Percentiles rank a stretch among this genome's conserved stretches.
Evolutionary conservation across 1,140 invertebrate species (phyloP).

Genomic region (Saccostrea glomerata): DNA sequence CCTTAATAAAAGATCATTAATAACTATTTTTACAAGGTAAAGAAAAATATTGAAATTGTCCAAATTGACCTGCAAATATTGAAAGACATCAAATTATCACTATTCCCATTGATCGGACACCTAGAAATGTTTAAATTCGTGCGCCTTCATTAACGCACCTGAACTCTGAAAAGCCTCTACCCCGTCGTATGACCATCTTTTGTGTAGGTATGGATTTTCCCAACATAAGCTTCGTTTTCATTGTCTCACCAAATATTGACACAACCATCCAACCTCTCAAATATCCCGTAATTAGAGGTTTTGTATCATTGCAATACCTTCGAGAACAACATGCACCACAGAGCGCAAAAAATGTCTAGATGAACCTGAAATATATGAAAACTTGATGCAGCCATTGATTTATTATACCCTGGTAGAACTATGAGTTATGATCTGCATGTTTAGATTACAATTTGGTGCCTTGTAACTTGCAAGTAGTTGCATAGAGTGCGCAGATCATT

Average conservation of each 20-base stretch:
- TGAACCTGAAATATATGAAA: background rate
- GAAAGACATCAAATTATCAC: conserved; percentile 28
- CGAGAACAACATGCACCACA: background rate
- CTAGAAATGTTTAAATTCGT: background rate
- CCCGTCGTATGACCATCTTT: background rate
- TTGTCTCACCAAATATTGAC: conserved; percentile 25
- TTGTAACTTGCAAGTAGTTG: too few relatives aligned
- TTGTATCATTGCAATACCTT: background rate
- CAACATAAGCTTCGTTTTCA: conserved; percentile 15
- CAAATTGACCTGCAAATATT: conserved; percentile 34
- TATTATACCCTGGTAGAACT: background rate
- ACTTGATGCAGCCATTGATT: conserved; percentile 8
- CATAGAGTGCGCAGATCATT: too few relatives aligned
- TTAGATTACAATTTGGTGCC: too few relatives aligned
- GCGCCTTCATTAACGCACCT: conserved; percentile 2
- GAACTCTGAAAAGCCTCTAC: conserved; percentile 19
- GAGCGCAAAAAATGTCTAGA: background rate
- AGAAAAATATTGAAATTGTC: conserved; percentile 36
- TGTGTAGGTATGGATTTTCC: conserved; percentile 10
- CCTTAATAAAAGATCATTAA: background rate
- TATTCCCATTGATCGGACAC: background rate
- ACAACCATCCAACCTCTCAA: conserved; percentile 1
- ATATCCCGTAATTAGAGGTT: conserved; percentile 30
- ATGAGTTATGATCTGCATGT: background rate
- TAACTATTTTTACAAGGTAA: background rate